Percentiles rank a stretch among this genome's conserved stretches.
Conservation (phyloP, 1,140 invertebrate genomes). For the Eciton burchellii region DNA sequence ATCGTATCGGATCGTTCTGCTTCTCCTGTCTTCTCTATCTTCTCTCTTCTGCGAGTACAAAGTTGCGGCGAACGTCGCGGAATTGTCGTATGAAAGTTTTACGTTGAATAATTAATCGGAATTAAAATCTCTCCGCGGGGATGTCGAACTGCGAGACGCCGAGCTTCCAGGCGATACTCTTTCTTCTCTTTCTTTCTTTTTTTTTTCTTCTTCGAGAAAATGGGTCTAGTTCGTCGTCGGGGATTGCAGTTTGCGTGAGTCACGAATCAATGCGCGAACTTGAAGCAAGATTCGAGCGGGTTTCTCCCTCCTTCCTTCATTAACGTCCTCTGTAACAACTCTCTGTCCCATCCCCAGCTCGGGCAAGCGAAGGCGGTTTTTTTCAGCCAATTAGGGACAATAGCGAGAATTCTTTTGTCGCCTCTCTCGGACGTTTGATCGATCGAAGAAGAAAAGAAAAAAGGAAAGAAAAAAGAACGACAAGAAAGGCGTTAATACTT, state of each 20-base stretch:
- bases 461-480: slow-evolving; percentile 78
- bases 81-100: neutral
- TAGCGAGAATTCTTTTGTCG: slow-evolving; percentile 81
- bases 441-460: too few species aligned
- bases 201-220: slow-evolving; percentile 1
- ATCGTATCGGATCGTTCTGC: neutral
- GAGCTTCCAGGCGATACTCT: neutral
- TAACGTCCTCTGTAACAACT: slow-evolving; percentile 48
- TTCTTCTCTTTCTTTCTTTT: slow-evolving; percentile 2
- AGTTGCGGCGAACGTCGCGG: neutral
- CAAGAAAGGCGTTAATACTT: slow-evolving; percentile 80
- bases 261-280: neutral
- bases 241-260: neutral
- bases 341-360: slow-evolving; percentile 29
- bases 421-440: slow-evolving; percentile 83
- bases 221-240: neutral
- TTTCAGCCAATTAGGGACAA: slow-evolving; percentile 81
- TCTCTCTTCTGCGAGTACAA: neutral
- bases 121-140: neutral
- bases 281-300: slow-evolving; percentile 3
- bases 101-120: slow-evolving; percentile 3
- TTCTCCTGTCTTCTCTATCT: neutral
- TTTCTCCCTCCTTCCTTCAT: slow-evolving; percentile 19
- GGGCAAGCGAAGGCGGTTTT: slow-evolving; percentile 72
- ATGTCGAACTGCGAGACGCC: neutral